These are phyloP conservation scores for Bujurquina vittata DNA, from an alignment of 2,113 vertebrate species.

Conservation along the genomic window DNA sequence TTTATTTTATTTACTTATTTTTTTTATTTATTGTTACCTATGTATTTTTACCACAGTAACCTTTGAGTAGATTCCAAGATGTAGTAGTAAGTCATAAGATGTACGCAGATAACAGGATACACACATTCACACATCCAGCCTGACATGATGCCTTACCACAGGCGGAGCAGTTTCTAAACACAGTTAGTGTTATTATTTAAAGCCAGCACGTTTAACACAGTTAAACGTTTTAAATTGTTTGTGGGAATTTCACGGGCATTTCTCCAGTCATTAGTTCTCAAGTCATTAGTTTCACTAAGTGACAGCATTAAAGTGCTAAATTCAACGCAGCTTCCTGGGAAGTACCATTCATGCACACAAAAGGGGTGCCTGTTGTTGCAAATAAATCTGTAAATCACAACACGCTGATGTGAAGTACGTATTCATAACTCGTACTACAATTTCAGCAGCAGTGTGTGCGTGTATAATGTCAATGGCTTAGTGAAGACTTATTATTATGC, in stretches of 20 bases:
- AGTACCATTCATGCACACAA: slow-evolving; percentile 40
- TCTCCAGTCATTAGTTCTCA: neutral
- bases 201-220: neutral
- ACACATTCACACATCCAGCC: slow-evolving; percentile 82
- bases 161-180: neutral
- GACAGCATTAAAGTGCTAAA: neutral
- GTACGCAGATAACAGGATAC: slow-evolving; percentile 77
- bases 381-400: neutral
- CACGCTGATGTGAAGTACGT: neutral
- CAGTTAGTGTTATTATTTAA: neutral
- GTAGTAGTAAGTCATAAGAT: too few species aligned
- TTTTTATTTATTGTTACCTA: slow-evolving; percentile 76
- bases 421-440: neutral
- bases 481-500: neutral
- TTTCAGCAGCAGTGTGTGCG: neutral
- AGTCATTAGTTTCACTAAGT: neutral
- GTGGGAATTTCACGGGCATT: neutral
- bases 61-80: slow-evolving; percentile 81
- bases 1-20: neutral
- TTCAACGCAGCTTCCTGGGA: slow-evolving; percentile 62
- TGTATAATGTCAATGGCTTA: neutral
- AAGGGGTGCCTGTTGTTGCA: neutral
- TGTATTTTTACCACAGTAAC: slow-evolving; percentile 80
- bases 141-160: slow-evolving; percentile 72
- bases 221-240: too few species aligned